These are phyloP conservation scores for Amblyopsis rosae DNA, from an alignment of 2,113 vertebrate genomes.

Conservation along the genomic window DNA sequence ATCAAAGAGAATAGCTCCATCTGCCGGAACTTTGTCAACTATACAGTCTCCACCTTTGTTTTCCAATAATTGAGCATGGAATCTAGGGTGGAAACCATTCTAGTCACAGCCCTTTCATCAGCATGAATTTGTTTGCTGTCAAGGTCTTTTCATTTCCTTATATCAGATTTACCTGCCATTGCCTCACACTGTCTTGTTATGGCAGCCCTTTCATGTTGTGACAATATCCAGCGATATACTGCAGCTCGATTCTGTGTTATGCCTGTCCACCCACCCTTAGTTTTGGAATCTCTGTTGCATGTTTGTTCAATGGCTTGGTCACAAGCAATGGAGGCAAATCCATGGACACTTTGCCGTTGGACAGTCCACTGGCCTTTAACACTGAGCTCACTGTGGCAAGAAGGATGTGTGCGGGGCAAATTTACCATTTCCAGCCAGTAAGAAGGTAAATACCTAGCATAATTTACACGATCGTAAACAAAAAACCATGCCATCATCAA, in stretches of 20 bases:
- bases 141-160: conserved; percentile 29
- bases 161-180: conserved; percentile 33
- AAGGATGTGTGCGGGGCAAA: conserved; percentile 33
- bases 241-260: conserved; percentile 24
- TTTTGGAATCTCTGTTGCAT: conserved; percentile 42
- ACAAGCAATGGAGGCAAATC: conserved; percentile 39
- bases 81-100: conserved; percentile 35
- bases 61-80: conserved; percentile 32
- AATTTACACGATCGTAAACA: conserved; percentile 31
- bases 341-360: conserved; percentile 34
- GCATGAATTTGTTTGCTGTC: conserved; percentile 21
- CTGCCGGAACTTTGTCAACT: conserved; percentile 15
- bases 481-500: conserved; percentile 41
- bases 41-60: conserved; percentile 24
- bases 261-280: conserved; percentile 35
- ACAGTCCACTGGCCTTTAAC: conserved; percentile 40
- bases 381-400: conserved; percentile 22
- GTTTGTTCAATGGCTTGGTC: conserved; percentile 49
- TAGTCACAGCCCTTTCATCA: conserved; percentile 37
- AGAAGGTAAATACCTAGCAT: conserved; percentile 25
- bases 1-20: conserved; percentile 40
- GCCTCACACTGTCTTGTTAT: conserved; percentile 31
- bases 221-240: conserved; percentile 35
- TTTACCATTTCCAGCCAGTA: conserved; percentile 24
- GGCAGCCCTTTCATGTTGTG: conserved; percentile 33